Evolutionary conservation across 1,140 invertebrate genomes (phyloP), one percentile per base, ranked within the genome.

Genomic region (Eupristina koningsbergeri): DNA sequence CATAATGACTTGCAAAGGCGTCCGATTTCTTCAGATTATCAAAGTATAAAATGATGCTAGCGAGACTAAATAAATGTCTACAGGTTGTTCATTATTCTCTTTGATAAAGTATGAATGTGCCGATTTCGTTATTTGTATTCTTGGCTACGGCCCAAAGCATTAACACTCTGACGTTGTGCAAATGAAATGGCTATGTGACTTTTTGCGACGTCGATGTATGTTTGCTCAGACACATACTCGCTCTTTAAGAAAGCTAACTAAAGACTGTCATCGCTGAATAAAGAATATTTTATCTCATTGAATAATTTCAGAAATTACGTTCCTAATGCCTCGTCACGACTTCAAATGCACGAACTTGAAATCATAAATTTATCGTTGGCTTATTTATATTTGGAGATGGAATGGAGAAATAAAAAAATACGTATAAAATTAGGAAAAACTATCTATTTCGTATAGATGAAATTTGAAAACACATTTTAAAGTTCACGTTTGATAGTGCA

Each of bases 11-110:
- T 26, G 34, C n/a, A 36, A 79, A 34, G 11, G 11, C 2, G 36
- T 67, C 39, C 13, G 29, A 64, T 71, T 81, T 63, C 34, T 74
- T 83, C 29, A 67, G 15, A 9, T 47, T 53, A 71, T 34, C 13
- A 29, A 53, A 67, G 73, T 50, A 29, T 36, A 67, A n/a, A 19
- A 71, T n/a, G 50, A 71, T 36, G 31, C n/a, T 26, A 36, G 63
- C 47, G 41, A 80, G 85, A 83, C 87, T 85, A 87, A 89, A n/a
- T n/a, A n/a, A n/a, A 88, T 86, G 89, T 89, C 90, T 88, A 90
- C 89, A 90, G 89, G 90, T 90, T 89, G 89, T 87, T 89, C 89
- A 88, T 89, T 89, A 87, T 88, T 87, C 85, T 86, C 80, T 67
- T 84, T 83, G 85, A 79, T 82, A 45, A 58, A 71, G 83, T 87